phyloP scores from a whole-genome alignment of 64 coral and sea anemone genomes.

The Montipora cactus region DNA sequence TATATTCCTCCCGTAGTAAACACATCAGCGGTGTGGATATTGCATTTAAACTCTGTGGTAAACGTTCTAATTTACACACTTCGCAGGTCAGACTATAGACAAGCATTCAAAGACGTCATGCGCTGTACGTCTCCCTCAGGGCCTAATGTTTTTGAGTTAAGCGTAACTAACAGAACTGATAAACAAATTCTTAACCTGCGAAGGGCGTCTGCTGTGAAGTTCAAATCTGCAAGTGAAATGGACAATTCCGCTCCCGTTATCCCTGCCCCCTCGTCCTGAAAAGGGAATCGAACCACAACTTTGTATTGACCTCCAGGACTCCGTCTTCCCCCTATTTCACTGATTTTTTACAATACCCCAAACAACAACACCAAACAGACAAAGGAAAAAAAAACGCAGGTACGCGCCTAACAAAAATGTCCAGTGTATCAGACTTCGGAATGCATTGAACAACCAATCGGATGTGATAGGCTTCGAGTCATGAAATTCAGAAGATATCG shows the following conservation, averaged over 20 bases:
- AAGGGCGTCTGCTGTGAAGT: neutral
- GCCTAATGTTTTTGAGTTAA: neutral
- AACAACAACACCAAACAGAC: no score
- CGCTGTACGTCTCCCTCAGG: constrained; percentile 11
- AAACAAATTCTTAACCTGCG: neutral
- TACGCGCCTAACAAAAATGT: no score
- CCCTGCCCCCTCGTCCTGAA: neutral
- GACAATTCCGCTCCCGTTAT: neutral
- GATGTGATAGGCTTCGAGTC: no score
- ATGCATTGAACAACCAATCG: no score
- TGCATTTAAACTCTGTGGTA: constrained; percentile 57
- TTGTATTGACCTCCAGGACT: no score
- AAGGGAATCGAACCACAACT: neutral
- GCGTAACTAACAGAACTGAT: neutral
- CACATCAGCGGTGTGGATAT: constrained; percentile 58
- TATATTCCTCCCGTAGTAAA: neutral
- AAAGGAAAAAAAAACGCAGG: no score
- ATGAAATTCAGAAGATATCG: no score
- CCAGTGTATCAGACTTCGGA: no score
- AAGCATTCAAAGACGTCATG: constrained; percentile 45
- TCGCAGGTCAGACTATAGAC: constrained; percentile 55
- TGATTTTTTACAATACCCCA: no score
- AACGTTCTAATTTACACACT: constrained; percentile 66
- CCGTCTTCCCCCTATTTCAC: no score
- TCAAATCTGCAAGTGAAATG: neutral